phyloP scores from a whole-genome alignment of 1,140 invertebrate genomes.

The Drosophila cardini region DNA sequence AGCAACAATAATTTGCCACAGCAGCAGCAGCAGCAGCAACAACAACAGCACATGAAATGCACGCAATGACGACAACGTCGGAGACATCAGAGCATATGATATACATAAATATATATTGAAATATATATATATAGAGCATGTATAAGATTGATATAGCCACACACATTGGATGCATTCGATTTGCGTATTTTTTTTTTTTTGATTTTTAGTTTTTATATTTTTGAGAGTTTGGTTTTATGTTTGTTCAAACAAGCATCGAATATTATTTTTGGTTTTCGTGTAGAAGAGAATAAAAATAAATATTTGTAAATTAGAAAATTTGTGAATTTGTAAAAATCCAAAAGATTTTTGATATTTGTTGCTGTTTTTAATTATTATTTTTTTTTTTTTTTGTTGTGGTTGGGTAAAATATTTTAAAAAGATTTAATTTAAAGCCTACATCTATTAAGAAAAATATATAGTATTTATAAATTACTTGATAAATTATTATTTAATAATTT shows the following conservation, averaged over 20 bases:
- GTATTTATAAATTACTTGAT: slow-evolving; percentile 33
- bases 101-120: slow-evolving; percentile 25
- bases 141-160: slow-evolving; percentile 15
- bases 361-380: slow-evolving; percentile 30
- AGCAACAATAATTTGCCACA: slow-evolving; percentile 33
- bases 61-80: slow-evolving; percentile 50
- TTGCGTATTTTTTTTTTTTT: slow-evolving; percentile 59
- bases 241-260: slow-evolving; percentile 69
- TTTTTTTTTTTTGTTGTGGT: slow-evolving; percentile 31
- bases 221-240: slow-evolving; percentile 39
- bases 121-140: slow-evolving; percentile 26
- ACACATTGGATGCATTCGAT: slow-evolving; percentile 69
- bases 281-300: slow-evolving; percentile 84
- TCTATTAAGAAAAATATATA: slow-evolving; percentile 51
- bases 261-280: slow-evolving; percentile 62
- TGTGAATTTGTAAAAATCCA: slow-evolving; percentile 54
- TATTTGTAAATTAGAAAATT: slow-evolving; percentile 77
- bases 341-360: slow-evolving; percentile 46
- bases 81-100: slow-evolving; percentile 40
- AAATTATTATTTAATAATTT: slow-evolving; percentile 42
- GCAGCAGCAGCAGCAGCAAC: slow-evolving; percentile 55
- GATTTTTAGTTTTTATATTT: slow-evolving; percentile 52
- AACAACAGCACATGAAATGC: slow-evolving; percentile 36
- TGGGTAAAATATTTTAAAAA: slow-evolving; percentile 54
- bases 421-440: slow-evolving; percentile 70